Conservation (phyloP, 2,797 vertebrate genomes). For the Pempheris klunzingeri region DNA sequence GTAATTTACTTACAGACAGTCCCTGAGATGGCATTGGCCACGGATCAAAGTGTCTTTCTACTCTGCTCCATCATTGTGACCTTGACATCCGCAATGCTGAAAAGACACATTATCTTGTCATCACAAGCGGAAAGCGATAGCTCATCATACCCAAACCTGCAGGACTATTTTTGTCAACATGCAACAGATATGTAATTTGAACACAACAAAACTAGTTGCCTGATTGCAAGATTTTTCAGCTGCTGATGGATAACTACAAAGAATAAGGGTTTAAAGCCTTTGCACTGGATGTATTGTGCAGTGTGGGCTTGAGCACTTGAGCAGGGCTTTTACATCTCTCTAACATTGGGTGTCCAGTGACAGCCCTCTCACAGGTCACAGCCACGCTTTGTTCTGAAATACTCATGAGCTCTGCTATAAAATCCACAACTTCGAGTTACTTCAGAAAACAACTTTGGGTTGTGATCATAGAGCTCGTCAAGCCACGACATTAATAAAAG, state of each 20-base stretch:
- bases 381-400: background rate
- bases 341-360: background rate
- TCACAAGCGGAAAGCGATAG: slow-evolving; percentile 75
- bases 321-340: background rate
- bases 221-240: background rate
- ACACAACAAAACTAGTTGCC: slow-evolving; percentile 10
- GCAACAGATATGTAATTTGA: slow-evolving; percentile 50
- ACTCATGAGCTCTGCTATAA: background rate
- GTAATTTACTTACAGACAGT: slow-evolving; percentile 77
- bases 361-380: background rate
- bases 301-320: background rate
- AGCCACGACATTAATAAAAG: background rate
- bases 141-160: slow-evolving; percentile 46
- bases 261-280: background rate
- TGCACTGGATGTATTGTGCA: background rate
- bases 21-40: slow-evolving; percentile 70
- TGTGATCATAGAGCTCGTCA: background rate
- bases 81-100: slow-evolving; percentile 83
- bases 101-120: slow-evolving; percentile 78
- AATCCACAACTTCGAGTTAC: background rate
- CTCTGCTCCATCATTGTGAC: slow-evolving; percentile 81
- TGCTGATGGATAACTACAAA: background rate
- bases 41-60: slow-evolving; percentile 74
- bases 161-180: slow-evolving; percentile 53
- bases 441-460: slow-evolving; percentile 1